phyloP scores from a whole-genome alignment of 1,140 invertebrate genomes.

The Agrypnia vestita region DNA sequence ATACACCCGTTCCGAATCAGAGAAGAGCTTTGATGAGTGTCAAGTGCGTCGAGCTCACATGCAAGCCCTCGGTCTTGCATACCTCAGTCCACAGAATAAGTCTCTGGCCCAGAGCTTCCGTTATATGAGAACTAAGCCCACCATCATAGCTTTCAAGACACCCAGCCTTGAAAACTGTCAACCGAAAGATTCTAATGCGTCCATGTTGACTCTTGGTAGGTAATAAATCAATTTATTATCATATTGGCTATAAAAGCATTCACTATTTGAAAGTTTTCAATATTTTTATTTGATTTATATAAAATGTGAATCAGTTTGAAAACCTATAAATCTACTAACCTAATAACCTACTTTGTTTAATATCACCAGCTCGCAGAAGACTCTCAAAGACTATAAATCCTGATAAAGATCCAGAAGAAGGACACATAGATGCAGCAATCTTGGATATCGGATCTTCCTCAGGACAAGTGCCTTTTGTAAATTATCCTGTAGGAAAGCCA shows the following conservation, averaged over 20 bases:
- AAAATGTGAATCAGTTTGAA: too few relatives aligned
- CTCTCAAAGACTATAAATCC: constrained; percentile 69
- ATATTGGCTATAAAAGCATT: too few relatives aligned
- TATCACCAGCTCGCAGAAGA: constrained; percentile 65
- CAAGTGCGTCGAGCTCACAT: constrained; percentile 77
- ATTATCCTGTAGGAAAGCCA: constrained; percentile 86
- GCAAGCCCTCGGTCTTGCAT: constrained; percentile 79
- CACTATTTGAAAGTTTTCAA: too few relatives aligned
- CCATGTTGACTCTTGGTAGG: constrained; percentile 74
- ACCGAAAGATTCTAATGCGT: constrained; percentile 72
- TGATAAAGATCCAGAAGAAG: constrained; percentile 74
- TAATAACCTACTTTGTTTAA: background rate
- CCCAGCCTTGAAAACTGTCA: constrained; percentile 82
- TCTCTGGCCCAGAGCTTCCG: constrained; percentile 86
- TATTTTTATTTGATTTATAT: too few relatives aligned
- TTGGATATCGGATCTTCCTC: constrained; percentile 63
- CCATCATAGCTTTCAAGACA: constrained; percentile 88
- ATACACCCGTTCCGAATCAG: constrained; percentile 85
- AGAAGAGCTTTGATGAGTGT: constrained; percentile 81
- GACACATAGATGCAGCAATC: constrained; percentile 62
- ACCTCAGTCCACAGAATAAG: constrained; percentile 83
- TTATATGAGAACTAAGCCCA: constrained; percentile 90
- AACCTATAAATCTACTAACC: too few relatives aligned
- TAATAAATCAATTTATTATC: constrained; percentile 1
- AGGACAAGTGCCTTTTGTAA: constrained; percentile 68